Evolutionary conservation across 2,113 vertebrate genomes (phyloP), one percentile per base, ranked within the genome.

Genomic region (Mormoops blainvillei): DNA sequence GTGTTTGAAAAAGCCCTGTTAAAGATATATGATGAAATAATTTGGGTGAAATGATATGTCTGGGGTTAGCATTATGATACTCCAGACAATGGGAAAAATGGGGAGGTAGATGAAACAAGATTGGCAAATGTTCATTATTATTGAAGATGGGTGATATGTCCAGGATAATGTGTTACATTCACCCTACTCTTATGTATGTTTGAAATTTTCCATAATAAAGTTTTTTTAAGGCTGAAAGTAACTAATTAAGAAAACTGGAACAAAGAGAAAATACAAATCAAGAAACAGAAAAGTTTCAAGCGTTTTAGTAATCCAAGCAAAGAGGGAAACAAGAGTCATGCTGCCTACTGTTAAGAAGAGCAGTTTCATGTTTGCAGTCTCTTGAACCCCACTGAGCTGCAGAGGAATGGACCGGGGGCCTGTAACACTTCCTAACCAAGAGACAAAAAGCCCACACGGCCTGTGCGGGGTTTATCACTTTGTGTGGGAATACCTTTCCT

Each of bases 21-120:
- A 76, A 80, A 89, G 16, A 85, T 65, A 68, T 4, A 86, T 38
- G 84, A 71, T 87, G 76, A 96, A 93, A 95, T 87, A 89, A 93
- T 74, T 70, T 28, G 16, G 68, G 10, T 61, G 54, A 81, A 89
- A 61, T 54, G 36, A 92, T 65, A 91, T 16, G 7, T 48, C 36
- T 94, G 36, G 16, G 41, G 86, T 82, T 68, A 87, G 18, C 13
- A 48, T 90, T 90, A 63, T 48, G 71, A 82, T 68, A 77, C 31
- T 73, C 22, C 33, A 77, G n/a, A 45, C 45, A 31, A 52, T 82
- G 45, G 68, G 31, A 77, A 86, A 93, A 81, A 28, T n/a, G 11
- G 12, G 52, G 52, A 91, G 26, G 31, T 45, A 85, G 19, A 73
- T 63, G 22, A 92, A 74, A 91, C 3, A 91, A 68, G 31, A 85